Percentiles rank a stretch among this genome's conserved stretches.
Evolutionary conservation across 1,140 invertebrate genomes (phyloP).

Genomic region (Helicoverpa armigera): DNA sequence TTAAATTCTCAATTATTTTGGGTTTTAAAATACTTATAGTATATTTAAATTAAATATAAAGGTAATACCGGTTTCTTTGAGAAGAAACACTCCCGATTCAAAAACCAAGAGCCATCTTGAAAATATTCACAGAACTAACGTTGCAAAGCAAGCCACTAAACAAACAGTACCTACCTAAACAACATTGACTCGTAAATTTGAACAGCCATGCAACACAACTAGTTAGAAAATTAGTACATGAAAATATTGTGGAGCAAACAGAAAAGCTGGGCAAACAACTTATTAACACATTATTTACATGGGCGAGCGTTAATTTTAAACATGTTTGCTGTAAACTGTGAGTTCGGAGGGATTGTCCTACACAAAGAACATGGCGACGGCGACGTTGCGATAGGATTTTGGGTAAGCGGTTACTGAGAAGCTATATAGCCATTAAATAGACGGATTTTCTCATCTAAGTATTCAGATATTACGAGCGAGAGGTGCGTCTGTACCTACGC

Average conservation of each 20-base stretch:
- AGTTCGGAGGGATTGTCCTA: not conserved
- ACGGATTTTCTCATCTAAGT: too few relatives aligned
- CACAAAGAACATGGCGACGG: not conserved
- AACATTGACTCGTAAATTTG: slow-evolving; percentile 8
- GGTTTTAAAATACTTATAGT: too few relatives aligned
- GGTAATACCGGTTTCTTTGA: too few relatives aligned
- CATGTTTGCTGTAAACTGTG: slow-evolving; percentile 46
- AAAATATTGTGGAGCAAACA: slow-evolving; percentile 47
- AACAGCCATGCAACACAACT: slow-evolving; percentile 24
- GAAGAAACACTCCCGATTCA: too few relatives aligned
- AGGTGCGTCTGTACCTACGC: too few relatives aligned
- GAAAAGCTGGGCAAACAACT: slow-evolving; percentile 45
- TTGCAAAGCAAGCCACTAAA: not conserved
- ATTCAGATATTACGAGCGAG: too few relatives aligned
- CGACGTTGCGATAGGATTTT: not conserved
- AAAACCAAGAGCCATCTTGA: not conserved
- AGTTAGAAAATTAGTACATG: slow-evolving; percentile 51
- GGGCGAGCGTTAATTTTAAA: slow-evolving; percentile 48
- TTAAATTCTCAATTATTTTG: too few relatives aligned
- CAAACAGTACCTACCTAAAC: not conserved
- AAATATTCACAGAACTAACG: not conserved
- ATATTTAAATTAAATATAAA: too few relatives aligned
- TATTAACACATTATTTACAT: slow-evolving; percentile 53
- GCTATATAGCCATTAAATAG: not conserved
- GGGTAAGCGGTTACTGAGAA: not conserved